These are phyloP conservation scores for Lepus europaeus DNA, from an alignment of 2,113 vertebrate genomes.

Conservation along the genomic window DNA sequence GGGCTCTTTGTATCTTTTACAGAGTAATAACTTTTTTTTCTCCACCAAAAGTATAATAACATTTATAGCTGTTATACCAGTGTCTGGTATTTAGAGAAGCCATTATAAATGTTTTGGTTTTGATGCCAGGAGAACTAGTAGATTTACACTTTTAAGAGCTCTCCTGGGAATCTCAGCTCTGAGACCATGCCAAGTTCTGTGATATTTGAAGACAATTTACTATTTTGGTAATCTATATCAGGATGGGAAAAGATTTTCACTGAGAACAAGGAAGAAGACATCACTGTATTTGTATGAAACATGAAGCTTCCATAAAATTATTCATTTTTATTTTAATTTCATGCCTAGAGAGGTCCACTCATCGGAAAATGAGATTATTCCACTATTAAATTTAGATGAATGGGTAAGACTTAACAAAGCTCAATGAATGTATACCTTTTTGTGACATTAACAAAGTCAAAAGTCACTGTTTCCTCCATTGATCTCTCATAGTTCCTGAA, in stretches of 20 bases:
- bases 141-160: not conserved
- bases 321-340: constrained; percentile 71
- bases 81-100: not conserved
- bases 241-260: not conserved
- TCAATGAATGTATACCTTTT: constrained; percentile 52
- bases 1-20: not conserved
- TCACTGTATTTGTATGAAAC: constrained; percentile 47
- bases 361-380: constrained; percentile 69
- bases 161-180: not conserved
- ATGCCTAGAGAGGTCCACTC: constrained; percentile 59
- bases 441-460: constrained; percentile 52
- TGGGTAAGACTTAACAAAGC: constrained; percentile 26
- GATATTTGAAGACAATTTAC: constrained; percentile 13
- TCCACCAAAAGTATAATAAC: not conserved
- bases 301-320: constrained; percentile 52
- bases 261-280: not conserved
- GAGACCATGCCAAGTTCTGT: not conserved
- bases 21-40: not conserved
- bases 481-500: not conserved
- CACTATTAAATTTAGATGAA: constrained; percentile 67
- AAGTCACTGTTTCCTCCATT: constrained; percentile 1
- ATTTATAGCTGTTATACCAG: not conserved
- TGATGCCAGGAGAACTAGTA: not conserved
- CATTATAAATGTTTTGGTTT: not conserved
- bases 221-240: not conserved